Percentiles rank a stretch among this genome's conserved stretches.
Evolutionary conservation across 2,797 vertebrate genomes (phyloP).

Genomic region (Hemitrygon akajei): DNA sequence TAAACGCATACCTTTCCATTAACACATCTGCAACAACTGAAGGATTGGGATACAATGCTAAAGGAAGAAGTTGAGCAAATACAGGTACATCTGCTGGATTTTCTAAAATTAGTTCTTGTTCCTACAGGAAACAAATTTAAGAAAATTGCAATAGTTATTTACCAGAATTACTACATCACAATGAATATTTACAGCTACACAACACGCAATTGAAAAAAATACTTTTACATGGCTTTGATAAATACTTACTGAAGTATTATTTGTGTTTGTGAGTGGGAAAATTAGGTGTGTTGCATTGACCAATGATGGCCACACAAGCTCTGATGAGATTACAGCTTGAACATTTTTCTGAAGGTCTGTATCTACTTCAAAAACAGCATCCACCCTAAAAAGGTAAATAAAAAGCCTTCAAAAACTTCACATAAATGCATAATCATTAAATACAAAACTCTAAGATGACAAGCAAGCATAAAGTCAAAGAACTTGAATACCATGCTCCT

Average conservation of each 20-base stretch:
- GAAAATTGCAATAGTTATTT: not conserved
- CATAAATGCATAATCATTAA: not conserved
- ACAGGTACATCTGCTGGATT: slow-evolving; percentile 87
- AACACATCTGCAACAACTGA: slow-evolving; percentile 77
- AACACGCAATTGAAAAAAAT: not conserved
- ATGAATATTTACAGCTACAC: not conserved
- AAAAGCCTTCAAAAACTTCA: not conserved
- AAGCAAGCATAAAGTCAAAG: not conserved
- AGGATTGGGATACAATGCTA: slow-evolving; percentile 83
- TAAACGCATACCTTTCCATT: slow-evolving; percentile 67
- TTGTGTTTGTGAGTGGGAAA: slow-evolving; percentile 90
- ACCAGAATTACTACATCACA: not conserved
- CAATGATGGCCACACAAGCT: slow-evolving; percentile 85
- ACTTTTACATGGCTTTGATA: not conserved
- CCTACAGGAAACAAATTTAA: slow-evolving; percentile 58
- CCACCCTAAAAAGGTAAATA: slow-evolving; percentile 55
- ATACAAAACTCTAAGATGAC: not conserved
- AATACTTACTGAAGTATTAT: slow-evolving; percentile 87
- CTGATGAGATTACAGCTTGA: slow-evolving; percentile 74
- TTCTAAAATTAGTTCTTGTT: slow-evolving; percentile 83
- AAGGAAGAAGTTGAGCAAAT: slow-evolving; percentile 80
- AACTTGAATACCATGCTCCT: not conserved
- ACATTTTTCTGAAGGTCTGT: slow-evolving; percentile 94
- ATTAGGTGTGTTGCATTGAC: slow-evolving; percentile 72
- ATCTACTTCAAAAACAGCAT: slow-evolving; percentile 87